Conservation (phyloP, 2,113 vertebrate genomes). For the Sialia sialis region DNA sequence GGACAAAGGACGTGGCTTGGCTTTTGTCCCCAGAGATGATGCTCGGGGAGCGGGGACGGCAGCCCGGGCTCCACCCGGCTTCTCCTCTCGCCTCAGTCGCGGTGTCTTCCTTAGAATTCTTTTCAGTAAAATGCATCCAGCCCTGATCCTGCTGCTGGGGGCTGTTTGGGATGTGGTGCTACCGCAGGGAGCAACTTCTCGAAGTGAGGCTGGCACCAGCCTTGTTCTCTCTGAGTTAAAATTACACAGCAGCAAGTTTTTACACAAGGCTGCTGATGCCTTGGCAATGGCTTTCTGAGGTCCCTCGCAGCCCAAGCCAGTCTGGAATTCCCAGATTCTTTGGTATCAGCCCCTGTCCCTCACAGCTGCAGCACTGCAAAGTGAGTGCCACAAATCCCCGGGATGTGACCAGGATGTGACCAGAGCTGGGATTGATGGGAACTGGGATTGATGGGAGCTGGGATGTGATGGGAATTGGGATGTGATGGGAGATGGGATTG, state of each 20-base stretch:
- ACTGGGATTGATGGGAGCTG: too few relatives aligned
- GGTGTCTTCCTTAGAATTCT: rapidly evolving
- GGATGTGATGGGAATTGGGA: not conserved
- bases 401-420: too few relatives aligned
- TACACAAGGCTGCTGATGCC: not conserved
- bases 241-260: not conserved
- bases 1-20: not conserved
- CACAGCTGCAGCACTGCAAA: not conserved
- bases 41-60: not conserved
- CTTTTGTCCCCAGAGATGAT: rapidly evolving
- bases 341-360: not conserved
- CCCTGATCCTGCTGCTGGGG: not conserved
- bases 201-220: not conserved
- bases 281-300: too few relatives aligned
- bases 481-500: not conserved
- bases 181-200: not conserved
- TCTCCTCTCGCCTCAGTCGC: not conserved
- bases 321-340: not conserved
- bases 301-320: not conserved
- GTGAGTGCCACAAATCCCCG: too few relatives aligned
- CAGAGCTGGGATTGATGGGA: too few relatives aligned
- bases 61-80: not conserved
- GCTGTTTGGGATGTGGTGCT: not conserved
- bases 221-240: not conserved
- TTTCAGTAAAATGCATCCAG: not conserved